Percentiles rank a stretch among this genome's conserved stretches.
These are phyloP conservation scores for Epsilonema sp. DNA, from an alignment of 2,888 invertebrate species.

Conservation along the genomic window DNA sequence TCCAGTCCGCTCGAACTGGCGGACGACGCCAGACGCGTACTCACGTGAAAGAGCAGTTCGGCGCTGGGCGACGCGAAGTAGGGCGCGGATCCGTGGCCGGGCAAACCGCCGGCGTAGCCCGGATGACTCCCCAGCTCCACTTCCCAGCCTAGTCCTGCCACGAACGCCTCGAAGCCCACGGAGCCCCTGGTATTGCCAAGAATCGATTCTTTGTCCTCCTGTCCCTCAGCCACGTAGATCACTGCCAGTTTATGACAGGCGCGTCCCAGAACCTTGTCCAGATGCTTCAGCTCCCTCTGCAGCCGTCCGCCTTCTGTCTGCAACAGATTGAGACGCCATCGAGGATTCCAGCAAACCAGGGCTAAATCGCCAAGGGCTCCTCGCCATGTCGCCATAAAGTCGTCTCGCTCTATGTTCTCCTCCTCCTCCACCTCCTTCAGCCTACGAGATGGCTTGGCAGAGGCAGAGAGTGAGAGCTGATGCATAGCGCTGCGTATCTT, in stretches of 20 bases:
- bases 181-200: constrained; percentile 73
- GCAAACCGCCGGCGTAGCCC: constrained; percentile 79
- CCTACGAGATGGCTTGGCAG: too few species aligned
- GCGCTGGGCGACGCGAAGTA: constrained; percentile 79
- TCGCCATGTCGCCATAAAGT: neutral
- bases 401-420: too few species aligned
- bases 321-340: neutral
- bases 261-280: constrained; percentile 52
- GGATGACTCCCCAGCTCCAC: constrained; percentile 80
- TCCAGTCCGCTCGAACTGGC: too few species aligned
- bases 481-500: neutral
- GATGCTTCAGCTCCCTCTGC: constrained; percentile 74
- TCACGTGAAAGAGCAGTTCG: constrained; percentile 90
- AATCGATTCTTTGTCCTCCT: constrained; percentile 86
- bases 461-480: too few species aligned
- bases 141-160: constrained; percentile 34
- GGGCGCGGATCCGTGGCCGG: constrained; percentile 54
- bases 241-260: constrained; percentile 92
- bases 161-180: constrained; percentile 61
- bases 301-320: neutral
- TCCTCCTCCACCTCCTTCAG: neutral
- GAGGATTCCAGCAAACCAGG: neutral
- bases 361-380: neutral
- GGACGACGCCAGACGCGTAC: constrained; percentile 70
- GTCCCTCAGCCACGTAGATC: constrained; percentile 85